phyloP scores from a whole-genome alignment of 2,113 vertebrate genomes.

The Larimichthys crocea region DNA sequence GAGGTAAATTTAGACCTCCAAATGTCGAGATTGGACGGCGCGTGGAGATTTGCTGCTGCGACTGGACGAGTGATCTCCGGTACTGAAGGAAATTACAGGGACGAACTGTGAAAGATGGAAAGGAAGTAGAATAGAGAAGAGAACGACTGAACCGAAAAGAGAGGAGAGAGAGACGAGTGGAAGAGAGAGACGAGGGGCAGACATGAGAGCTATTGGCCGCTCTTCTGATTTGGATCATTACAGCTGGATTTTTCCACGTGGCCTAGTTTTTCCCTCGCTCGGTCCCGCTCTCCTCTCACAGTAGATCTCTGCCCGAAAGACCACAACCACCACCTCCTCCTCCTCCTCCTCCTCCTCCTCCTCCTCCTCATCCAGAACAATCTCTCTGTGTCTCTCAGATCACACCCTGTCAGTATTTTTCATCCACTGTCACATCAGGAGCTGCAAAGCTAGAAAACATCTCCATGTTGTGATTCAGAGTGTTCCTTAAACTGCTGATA shows the following conservation, averaged over 20 bases:
- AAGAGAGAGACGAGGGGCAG: not conserved
- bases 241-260: conserved; percentile 75
- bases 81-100: not conserved
- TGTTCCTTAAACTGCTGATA: not conserved
- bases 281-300: conserved; percentile 44
- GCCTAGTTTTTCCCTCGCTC: conserved; percentile 71
- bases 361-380: not conserved
- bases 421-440: not conserved
- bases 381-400: conserved; percentile 7
- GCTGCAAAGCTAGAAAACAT: too few relatives aligned
- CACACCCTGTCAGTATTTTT: not conserved
- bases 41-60: not conserved
- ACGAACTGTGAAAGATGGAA: not conserved
- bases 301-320: conserved; percentile 42
- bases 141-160: not conserved
- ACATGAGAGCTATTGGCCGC: not conserved
- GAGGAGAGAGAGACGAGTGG: not conserved
- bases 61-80: not conserved
- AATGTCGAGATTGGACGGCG: not conserved
- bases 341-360: conserved; percentile 1
- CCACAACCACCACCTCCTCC: conserved; percentile 26
- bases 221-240: conserved; percentile 56
- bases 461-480: too few relatives aligned
- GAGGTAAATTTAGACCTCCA: conserved; percentile 11
- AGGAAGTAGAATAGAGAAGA: not conserved